A percentile compares a stretch with the other conserved stretches of the same genome.
These are phyloP conservation scores for Tupiocoris notatus DNA, from an alignment of 2,888 invertebrate genomes.

Conservation along the genomic window DNA sequence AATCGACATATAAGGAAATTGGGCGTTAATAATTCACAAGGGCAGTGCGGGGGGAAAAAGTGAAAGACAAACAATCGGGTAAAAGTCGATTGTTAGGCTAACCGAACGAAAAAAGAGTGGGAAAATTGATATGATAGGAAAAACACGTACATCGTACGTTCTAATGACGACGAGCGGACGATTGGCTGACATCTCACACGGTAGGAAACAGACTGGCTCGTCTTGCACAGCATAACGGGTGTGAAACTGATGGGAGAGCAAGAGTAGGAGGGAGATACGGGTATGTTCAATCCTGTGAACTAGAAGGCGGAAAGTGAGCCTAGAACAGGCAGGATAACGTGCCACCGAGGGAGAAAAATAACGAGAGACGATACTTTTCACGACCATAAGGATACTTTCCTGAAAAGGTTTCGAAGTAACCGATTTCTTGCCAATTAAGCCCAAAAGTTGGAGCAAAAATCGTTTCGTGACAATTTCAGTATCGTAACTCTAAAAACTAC, in stretches of 20 bases:
- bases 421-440: too few relatives aligned
- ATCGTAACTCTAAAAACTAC: too few relatives aligned
- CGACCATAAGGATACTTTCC: too few relatives aligned
- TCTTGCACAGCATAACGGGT: neutral
- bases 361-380: too few relatives aligned
- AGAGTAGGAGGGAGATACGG: neutral
- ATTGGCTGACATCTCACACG: slow-evolving; percentile 25
- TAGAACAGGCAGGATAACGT: too few relatives aligned
- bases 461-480: too few relatives aligned
- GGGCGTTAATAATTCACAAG: neutral
- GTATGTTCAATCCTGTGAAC: too few relatives aligned
- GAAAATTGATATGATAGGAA: slow-evolving; percentile 1
- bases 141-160: slow-evolving; percentile 31
- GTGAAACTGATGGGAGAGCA: neutral
- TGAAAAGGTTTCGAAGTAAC: too few relatives aligned
- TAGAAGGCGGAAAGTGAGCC: neutral
- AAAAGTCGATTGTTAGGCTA: slow-evolving; percentile 19
- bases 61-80: slow-evolving; percentile 29
- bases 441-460: too few relatives aligned
- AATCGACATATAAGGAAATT: too few relatives aligned
- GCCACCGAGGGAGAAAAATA: too few relatives aligned
- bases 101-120: slow-evolving; percentile 10
- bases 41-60: slow-evolving; percentile 3
- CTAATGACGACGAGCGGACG: slow-evolving; percentile 37
- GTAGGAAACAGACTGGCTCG: neutral